phyloP scores from a whole-genome alignment of 2,113 vertebrate genomes.

The Genyomyrus donnyi region DNA sequence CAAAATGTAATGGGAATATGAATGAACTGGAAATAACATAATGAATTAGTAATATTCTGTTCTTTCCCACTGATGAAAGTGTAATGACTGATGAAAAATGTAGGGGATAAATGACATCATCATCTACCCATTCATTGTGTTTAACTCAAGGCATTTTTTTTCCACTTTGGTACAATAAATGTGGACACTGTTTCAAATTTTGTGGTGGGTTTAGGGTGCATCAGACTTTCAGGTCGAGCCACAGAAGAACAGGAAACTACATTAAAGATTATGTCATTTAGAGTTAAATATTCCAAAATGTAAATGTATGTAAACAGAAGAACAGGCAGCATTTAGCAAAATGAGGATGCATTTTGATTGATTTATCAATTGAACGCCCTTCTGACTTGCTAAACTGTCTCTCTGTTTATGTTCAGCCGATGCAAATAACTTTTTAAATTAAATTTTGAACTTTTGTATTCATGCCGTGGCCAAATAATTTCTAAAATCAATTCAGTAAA shows the following conservation, averaged over 20 bases:
- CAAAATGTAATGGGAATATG: neutral
- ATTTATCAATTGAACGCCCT: neutral
- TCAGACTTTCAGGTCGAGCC: neutral
- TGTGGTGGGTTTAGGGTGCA: neutral
- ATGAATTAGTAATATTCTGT: conserved; percentile 13
- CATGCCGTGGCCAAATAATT: neutral
- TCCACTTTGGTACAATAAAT: neutral
- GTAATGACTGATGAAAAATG: conserved; percentile 1
- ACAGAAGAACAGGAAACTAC: neutral
- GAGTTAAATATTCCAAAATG: neutral
- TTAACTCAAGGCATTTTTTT: neutral
- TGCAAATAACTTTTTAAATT: neutral
- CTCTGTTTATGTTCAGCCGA: neutral
- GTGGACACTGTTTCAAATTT: neutral
- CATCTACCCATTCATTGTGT: neutral
- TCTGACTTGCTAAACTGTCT: neutral
- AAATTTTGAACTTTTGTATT: neutral
- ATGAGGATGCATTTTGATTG: neutral
- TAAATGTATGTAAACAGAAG: neutral
- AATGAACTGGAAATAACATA: neutral
- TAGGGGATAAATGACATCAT: neutral
- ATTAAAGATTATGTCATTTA: neutral
- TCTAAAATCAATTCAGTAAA: neutral
- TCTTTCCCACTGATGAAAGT: neutral
- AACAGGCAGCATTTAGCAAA: neutral